Evolutionary conservation across 2,888 invertebrate genomes (phyloP).

Genomic region (Carcina quercana): DNA sequence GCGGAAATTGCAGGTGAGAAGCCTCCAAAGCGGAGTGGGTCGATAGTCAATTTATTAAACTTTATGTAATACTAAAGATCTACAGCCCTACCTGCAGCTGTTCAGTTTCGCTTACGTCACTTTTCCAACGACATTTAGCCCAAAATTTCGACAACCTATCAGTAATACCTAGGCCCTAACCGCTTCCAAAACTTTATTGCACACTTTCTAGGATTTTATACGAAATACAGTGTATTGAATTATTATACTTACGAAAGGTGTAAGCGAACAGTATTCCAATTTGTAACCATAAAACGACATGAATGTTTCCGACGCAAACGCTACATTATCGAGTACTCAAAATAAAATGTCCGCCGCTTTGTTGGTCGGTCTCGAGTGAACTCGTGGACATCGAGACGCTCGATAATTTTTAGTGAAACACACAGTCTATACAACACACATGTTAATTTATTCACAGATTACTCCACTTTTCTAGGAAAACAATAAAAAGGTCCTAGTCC

Average conservation of each 20-base stretch:
- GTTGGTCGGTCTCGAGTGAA: conserved; percentile 74
- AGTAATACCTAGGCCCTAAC: conserved; percentile 50
- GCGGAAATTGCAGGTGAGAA: conserved; percentile 61
- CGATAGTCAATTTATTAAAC: conserved; percentile 47
- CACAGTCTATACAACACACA: conserved; percentile 55
- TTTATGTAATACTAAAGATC: conserved; percentile 38
- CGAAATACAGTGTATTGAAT: conserved; percentile 33
- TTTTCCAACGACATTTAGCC: conserved; percentile 55
- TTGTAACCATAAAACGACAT: conserved; percentile 72
- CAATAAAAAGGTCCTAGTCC: conserved; percentile 52
- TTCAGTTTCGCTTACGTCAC: conserved; percentile 61
- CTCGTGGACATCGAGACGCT: conserved; percentile 73
- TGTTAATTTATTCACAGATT: conserved; percentile 53
- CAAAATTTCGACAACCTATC: conserved; percentile 60
- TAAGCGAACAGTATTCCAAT: conserved; percentile 68
- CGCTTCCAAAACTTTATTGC: conserved; percentile 39
- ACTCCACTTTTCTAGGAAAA: conserved; percentile 53
- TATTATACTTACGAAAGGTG: conserved; percentile 70
- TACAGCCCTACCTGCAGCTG: conserved; percentile 38
- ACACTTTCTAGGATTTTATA: conserved; percentile 34
- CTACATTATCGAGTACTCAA: conserved; percentile 75
- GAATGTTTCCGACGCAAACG: conserved; percentile 71
- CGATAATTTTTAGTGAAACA: conserved; percentile 55
- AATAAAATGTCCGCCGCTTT: conserved; percentile 77
- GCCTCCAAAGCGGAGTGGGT: conserved; percentile 63